Conservation (phyloP, 2,888 invertebrate genomes). For the Harpalus rufipes region DNA sequence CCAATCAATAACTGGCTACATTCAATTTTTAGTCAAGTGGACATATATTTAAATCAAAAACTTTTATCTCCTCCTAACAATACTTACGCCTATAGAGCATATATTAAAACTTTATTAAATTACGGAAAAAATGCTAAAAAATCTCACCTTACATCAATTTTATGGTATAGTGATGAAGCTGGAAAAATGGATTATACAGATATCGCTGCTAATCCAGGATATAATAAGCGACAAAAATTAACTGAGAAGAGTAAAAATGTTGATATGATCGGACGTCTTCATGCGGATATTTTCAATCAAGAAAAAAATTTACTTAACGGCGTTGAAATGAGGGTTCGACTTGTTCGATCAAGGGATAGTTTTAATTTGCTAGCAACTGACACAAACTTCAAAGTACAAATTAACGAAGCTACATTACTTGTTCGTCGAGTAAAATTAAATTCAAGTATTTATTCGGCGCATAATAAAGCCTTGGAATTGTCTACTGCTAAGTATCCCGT, state of each 20-base stretch:
- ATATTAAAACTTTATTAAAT: constrained; percentile 70
- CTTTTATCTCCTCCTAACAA: constrained; percentile 69
- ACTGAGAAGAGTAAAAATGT: too few relatives aligned
- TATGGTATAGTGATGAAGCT: constrained; percentile 68
- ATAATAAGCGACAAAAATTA: too few relatives aligned
- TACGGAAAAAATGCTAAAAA: constrained; percentile 66
- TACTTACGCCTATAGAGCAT: constrained; percentile 70
- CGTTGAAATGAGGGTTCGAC: too few relatives aligned
- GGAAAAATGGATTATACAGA: constrained; percentile 59
- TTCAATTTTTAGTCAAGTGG: constrained; percentile 69
- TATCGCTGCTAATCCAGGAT: neutral
- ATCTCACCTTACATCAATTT: constrained; percentile 58
- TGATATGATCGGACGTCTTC: too few relatives aligned
- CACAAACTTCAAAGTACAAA: too few relatives aligned
- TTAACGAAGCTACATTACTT: too few relatives aligned
- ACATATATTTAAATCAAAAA: constrained; percentile 71
- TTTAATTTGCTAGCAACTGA: too few relatives aligned
- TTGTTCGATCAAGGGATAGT: too few relatives aligned
- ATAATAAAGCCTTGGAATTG: neutral
- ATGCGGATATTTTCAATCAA: too few relatives aligned
- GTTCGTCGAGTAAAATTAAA: too few relatives aligned
- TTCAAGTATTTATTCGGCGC: too few relatives aligned
- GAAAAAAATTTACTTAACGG: too few relatives aligned
- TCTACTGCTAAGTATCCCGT: neutral
- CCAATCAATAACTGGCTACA: constrained; percentile 70